Base-by-base conservation (phyloP, 2,113 vertebrate species). In the Syngnathus floridae region DNA sequence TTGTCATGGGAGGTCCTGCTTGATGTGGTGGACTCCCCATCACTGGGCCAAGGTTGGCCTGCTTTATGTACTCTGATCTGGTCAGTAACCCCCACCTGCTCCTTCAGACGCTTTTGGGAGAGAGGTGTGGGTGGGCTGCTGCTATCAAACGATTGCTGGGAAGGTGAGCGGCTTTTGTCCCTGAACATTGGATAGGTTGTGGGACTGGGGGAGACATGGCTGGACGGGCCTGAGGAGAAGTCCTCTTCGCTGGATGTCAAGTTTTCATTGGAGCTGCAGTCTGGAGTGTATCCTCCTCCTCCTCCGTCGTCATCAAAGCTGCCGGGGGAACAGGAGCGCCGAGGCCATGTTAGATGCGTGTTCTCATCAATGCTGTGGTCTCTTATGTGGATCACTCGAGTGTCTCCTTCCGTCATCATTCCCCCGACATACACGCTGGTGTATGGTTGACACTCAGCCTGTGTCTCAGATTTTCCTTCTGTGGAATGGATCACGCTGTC, bases 251-350 rank as follows among this genome's bases (percentile, higher is more conserved):
- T 99, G 76, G 97, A 99, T 0, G 96, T 99, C 67, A 99, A 85
- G 89, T 99, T 99, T 86, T 99, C 96, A 3, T 98, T 99, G 78
- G 96, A 99, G 89, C 96, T 99, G 87, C 96, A 98, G 79, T 99
- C 96, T 0, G 96, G 96, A 0, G 95, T 99, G 88, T 99, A 99
- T 22, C 95, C 95, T 7, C 94, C 95, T 11, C 94, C 95, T 9
- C 94, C 95, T 11, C 94, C 95, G 0, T 90, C 89, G 5, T 99
- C 95, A 43, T 99, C 95, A 37, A 95, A 95, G 79, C 93, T 93
- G 17, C 94, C 87, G 0, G 96, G 96, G 0, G 97, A 99, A 69
- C 93, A 95, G 65, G 95, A 97, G 67, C 93, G 88, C 58, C 95
- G 90, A 0, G 96, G 95, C 97, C 97, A 99, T 1, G 94, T 97